Percentiles rank a stretch among this genome's conserved stretches.
phyloP scores from a whole-genome alignment of 1,140 invertebrate genomes.

The Drosophila navojoa region DNA sequence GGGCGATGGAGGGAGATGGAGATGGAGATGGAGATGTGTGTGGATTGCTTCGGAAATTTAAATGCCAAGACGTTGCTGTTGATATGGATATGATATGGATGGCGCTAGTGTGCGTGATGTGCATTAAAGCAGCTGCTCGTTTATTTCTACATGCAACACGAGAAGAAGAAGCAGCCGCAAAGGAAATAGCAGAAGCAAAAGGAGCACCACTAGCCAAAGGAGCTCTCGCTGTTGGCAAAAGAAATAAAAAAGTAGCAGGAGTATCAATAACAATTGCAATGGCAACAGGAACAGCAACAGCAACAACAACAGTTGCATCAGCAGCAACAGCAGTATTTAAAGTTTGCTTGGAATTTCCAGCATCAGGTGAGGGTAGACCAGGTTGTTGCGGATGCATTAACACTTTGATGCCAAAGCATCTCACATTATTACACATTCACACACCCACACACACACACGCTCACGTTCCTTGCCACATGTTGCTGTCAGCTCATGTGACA shows the following conservation, averaged over 20 bases:
- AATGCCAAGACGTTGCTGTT: conserved; percentile 65
- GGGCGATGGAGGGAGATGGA: neutral
- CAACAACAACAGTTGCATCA: neutral
- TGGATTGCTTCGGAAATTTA: conserved; percentile 64
- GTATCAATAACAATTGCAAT: neutral
- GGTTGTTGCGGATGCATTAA: conserved; percentile 50
- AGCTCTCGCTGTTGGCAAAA: too few relatives aligned
- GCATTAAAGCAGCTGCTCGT: conserved; percentile 18
- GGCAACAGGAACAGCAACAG: neutral
- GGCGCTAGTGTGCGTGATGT: conserved; percentile 52
- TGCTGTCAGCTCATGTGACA: conserved; percentile 47
- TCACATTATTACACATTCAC: conserved; percentile 42
- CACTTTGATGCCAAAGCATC: conserved; percentile 55
- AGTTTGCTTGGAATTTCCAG: conserved; percentile 5
- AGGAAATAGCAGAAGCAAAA: neutral
- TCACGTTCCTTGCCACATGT: neutral
- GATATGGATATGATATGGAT: conserved; percentile 56
- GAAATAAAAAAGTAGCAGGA: neutral
- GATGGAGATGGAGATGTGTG: neutral
- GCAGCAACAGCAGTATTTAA: neutral
- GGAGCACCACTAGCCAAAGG: too few relatives aligned
- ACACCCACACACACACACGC: conserved; percentile 56
- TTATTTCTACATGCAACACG: conserved; percentile 29
- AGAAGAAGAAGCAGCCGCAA: neutral
- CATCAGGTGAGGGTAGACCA: conserved; percentile 53